phyloP scores from a whole-genome alignment of 2,888 invertebrate genomes.

The Cabera pusaria region DNA sequence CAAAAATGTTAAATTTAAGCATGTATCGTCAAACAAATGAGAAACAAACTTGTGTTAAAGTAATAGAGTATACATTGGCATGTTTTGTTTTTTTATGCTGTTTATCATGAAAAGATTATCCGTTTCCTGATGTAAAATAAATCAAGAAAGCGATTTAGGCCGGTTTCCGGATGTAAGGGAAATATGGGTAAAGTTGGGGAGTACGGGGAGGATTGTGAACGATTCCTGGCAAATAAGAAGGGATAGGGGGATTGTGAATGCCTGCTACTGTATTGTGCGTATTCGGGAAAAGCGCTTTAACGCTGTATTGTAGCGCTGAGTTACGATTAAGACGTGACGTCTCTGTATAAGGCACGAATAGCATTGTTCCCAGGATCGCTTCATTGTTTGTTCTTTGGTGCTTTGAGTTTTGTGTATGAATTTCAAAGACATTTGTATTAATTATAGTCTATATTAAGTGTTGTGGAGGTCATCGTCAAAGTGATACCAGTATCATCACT shows the following conservation, averaged over 20 bases:
- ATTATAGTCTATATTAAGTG: no score
- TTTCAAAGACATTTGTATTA: no score
- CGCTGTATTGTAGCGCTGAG: background rate
- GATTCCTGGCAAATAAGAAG: conserved; percentile 20
- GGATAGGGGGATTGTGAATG: conserved; percentile 18
- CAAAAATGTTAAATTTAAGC: no score
- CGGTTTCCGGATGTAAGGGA: conserved; percentile 20
- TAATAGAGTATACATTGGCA: conserved; percentile 10
- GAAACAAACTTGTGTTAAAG: conserved; percentile 4
- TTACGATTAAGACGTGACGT: no score
- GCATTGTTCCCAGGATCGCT: no score
- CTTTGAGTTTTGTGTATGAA: no score
- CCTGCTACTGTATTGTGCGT: conserved; percentile 15
- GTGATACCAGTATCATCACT: no score
- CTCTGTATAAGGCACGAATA: no score
- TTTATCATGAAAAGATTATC: conserved; percentile 35
- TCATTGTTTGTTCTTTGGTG: no score
- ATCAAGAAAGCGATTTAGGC: conserved; percentile 34
- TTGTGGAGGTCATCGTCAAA: no score
- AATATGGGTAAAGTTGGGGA: background rate
- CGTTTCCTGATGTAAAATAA: conserved; percentile 31
- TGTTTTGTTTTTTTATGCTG: conserved; percentile 17
- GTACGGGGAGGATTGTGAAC: conserved; percentile 14
- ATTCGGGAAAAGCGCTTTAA: conserved; percentile 11
- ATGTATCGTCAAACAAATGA: no score